A percentile compares a stretch with the other conserved stretches of the same genome.
phyloP scores from a whole-genome alignment of 2,113 vertebrate genomes.

The Stercorarius parasiticus region DNA sequence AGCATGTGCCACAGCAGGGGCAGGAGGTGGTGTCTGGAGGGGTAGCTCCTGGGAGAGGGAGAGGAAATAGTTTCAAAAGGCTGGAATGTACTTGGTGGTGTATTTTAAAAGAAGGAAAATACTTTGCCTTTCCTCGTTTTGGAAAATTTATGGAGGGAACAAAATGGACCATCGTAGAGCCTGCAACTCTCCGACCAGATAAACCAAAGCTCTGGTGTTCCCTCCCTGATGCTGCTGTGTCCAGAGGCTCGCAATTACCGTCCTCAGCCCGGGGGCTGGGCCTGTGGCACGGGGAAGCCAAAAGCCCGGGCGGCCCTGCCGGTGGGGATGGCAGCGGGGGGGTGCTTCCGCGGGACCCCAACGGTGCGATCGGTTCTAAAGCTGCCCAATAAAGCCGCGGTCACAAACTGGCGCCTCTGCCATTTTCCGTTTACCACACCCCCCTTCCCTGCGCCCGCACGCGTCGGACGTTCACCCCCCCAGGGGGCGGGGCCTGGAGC shows the following conservation, averaged over 20 bases:
- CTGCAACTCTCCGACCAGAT: fast-evolving
- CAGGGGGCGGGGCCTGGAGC: background rate
- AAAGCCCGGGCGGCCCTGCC: background rate
- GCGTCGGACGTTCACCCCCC: fast-evolving
- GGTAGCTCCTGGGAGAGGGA: background rate
- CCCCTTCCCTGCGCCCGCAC: background rate
- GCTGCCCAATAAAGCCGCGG: background rate
- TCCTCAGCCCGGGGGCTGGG: background rate
- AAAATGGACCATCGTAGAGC: fast-evolving
- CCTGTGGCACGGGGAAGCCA: background rate
- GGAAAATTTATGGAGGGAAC: background rate
- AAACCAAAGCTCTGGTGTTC: background rate
- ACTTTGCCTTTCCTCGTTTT: background rate
- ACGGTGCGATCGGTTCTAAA: background rate
- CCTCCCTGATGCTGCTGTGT: background rate
- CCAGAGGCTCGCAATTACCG: background rate
- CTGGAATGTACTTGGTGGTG: background rate
- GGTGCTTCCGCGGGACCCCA: background rate
- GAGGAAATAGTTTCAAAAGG: background rate
- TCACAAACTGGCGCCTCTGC: fast-evolving
- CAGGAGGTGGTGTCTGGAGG: no score
- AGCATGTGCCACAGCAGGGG: fast-evolving
- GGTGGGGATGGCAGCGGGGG: background rate
- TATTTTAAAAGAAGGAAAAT: background rate
- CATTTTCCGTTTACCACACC: fast-evolving